Evolutionary conservation across 2,888 invertebrate species (phyloP).

Genomic region (Baccha elongata): DNA sequence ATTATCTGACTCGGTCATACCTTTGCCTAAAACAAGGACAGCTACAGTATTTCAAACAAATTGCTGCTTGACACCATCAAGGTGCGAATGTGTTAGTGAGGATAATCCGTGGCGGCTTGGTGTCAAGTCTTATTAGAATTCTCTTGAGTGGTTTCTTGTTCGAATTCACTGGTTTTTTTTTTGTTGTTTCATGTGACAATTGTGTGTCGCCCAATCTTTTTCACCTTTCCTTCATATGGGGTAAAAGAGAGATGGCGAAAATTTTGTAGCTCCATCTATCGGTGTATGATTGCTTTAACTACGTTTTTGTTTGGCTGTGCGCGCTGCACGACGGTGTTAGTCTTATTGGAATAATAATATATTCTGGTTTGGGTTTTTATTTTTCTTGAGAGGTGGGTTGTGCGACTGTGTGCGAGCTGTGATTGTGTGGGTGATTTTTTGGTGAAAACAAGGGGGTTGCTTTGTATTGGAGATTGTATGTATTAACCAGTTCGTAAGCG

Average conservation of each 20-base stretch:
- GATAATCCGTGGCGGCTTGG: slow-evolving; percentile 76
- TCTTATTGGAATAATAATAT: slow-evolving; percentile 62
- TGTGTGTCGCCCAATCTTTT: slow-evolving; percentile 48
- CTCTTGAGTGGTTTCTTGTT: slow-evolving; percentile 74
- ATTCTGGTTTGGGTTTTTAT: slow-evolving; percentile 57
- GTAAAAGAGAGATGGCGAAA: slow-evolving; percentile 21
- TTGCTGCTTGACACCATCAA: slow-evolving; percentile 74
- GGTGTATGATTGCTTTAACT: slow-evolving; percentile 70
- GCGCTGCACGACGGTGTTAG: slow-evolving; percentile 60
- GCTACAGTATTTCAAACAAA: slow-evolving; percentile 68
- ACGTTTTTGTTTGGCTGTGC: slow-evolving; percentile 70
- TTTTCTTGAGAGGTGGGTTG: slow-evolving; percentile 70
- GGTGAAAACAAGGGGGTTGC: slow-evolving; percentile 78
- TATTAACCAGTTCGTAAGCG: slow-evolving; percentile 82
- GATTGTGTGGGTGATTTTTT: slow-evolving; percentile 53
- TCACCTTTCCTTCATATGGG: slow-evolving; percentile 3
- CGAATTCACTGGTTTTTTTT: slow-evolving; percentile 44
- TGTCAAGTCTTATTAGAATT: slow-evolving; percentile 74
- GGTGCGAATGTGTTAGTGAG: slow-evolving; percentile 77
- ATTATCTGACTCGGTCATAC: slow-evolving; percentile 74
- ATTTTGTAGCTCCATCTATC: slow-evolving; percentile 63
- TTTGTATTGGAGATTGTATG: slow-evolving; percentile 79
- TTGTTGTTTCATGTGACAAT: slow-evolving; percentile 51
- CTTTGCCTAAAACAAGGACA: slow-evolving; percentile 32
- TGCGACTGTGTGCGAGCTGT: slow-evolving; percentile 48